Evolutionary conservation across 2,888 invertebrate species (phyloP), one percentile per base, ranked within the genome.

Genomic region (Phalera bucephala): DNA sequence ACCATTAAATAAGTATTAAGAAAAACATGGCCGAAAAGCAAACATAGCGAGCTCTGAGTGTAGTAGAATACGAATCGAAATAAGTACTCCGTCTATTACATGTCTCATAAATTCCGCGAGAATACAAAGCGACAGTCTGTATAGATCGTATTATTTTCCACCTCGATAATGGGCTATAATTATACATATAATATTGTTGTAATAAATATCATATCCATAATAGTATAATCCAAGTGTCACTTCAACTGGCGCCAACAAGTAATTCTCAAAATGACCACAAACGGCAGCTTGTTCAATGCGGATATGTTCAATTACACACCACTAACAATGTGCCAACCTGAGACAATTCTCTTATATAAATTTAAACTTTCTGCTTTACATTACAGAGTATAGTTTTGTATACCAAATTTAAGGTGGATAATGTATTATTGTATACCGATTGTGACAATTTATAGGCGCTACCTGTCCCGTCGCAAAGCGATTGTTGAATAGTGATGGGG

Each of bases 391-490:
- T 9, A 20, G 29, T 11, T 17, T 30, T 30, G 35, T 30, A 22
- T 23, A 29, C 29, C 10, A 30, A 10, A 23, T 12, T 9, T 28
- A 11, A 15, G 9, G 29, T 21, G 14, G 31, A 27, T 9, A 12
- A 13, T 20, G 10, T 22, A 25, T 19, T 26, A 17, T 15, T 27
- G 21, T 26, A 23, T 7, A 13, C n/a, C n/a, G n/a, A n/a, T 2
- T 28, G 36, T 49, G 40, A 45, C n/a, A n/a, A n/a, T 49, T 49
- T 40, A 42, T 42, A 43, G 40, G 34, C 41, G 17, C 29, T 29
- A 29, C 29, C 17, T 45, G 45, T 40, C 20, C 27, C 26, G 40
- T 54, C 44, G 50, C 56, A 54, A 54, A 23, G 47, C 41, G 42
- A 52, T 54, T 45, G 48, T 52, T 33, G 42, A 40, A 41, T 44